A percentile compares a stretch with the other conserved stretches of the same genome.
Evolutionary conservation across 2,888 invertebrate genomes (phyloP).

Genomic region (Steinernema scapterisci): DNA sequence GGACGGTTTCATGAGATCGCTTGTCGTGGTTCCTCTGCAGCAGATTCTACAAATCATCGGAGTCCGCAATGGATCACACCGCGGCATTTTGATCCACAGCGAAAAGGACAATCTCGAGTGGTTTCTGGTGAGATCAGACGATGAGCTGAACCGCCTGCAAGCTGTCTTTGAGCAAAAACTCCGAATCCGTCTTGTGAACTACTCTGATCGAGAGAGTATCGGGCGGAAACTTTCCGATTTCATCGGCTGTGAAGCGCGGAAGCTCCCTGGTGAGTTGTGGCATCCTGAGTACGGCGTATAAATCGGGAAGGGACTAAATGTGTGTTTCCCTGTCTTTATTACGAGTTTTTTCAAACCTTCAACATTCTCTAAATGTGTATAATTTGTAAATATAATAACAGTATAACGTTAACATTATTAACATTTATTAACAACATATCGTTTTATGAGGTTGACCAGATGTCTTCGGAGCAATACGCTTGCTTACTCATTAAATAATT

Average conservation of each 20-base stretch:
- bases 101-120: slow-evolving; percentile 26
- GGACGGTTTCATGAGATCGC: slow-evolving; percentile 61
- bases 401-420: no score
- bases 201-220: slow-evolving; percentile 12
- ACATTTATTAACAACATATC: no score
- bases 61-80: slow-evolving; percentile 3
- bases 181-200: slow-evolving; percentile 13
- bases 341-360: no score
- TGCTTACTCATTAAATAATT: no score
- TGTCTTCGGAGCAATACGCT: no score
- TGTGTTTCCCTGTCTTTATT: no score
- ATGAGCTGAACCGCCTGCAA: slow-evolving; percentile 22
- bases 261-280: slow-evolving; percentile 15
- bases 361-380: not conserved
- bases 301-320: no score
- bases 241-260: slow-evolving; percentile 10
- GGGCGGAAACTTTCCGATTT: slow-evolving; percentile 24
- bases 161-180: slow-evolving; percentile 16
- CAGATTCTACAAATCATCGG: slow-evolving; percentile 11
- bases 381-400: not conserved
- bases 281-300: not conserved
- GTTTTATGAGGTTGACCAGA: no score
- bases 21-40: slow-evolving; percentile 34
- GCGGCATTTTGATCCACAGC: not conserved
- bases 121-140: slow-evolving; percentile 15